These are phyloP conservation scores for Falco concolor DNA, from an alignment of 2,797 vertebrate genomes.

Conservation along the genomic window DNA sequence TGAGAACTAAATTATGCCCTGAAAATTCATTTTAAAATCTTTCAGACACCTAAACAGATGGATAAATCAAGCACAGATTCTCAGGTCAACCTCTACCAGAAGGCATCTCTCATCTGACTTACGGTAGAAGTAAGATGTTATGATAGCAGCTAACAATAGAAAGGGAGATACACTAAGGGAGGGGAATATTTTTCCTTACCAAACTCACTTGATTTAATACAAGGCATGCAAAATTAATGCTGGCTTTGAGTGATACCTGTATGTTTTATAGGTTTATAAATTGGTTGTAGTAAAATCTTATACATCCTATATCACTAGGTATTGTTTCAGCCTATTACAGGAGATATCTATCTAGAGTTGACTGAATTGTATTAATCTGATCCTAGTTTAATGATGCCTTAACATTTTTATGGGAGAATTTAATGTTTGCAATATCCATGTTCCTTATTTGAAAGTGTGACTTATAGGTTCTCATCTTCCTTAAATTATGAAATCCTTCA, in stretches of 20 bases:
- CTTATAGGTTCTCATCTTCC: slow-evolving; percentile 82
- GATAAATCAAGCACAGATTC: slow-evolving; percentile 59
- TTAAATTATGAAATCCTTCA: slow-evolving; percentile 84
- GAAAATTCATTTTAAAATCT: slow-evolving; percentile 62
- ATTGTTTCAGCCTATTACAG: slow-evolving; percentile 79
- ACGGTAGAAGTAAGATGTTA: slow-evolving; percentile 47
- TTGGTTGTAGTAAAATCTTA: slow-evolving; percentile 77
- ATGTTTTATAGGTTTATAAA: slow-evolving; percentile 80
- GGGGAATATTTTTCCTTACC: slow-evolving; percentile 32
- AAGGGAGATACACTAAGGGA: slow-evolving; percentile 26
- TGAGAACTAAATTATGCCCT: slow-evolving; percentile 40
- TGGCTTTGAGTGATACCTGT: slow-evolving; percentile 77
- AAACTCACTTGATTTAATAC: slow-evolving; percentile 73
- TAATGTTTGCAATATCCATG: slow-evolving; percentile 83
- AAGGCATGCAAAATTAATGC: slow-evolving; percentile 70
- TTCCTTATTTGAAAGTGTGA: slow-evolving; percentile 82
- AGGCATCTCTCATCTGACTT: slow-evolving; percentile 70
- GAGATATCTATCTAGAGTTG: slow-evolving; percentile 78
- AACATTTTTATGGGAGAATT: slow-evolving; percentile 82
- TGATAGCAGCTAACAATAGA: slow-evolving; percentile 61
- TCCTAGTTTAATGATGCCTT: slow-evolving; percentile 83
- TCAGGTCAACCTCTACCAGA: slow-evolving; percentile 63
- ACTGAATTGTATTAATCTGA: slow-evolving; percentile 83
- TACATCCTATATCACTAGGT: slow-evolving; percentile 74
- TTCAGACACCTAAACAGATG: slow-evolving; percentile 65